Evolutionary conservation across 1,140 invertebrate species (phyloP).

Genomic region (Chymomyza costata): DNA sequence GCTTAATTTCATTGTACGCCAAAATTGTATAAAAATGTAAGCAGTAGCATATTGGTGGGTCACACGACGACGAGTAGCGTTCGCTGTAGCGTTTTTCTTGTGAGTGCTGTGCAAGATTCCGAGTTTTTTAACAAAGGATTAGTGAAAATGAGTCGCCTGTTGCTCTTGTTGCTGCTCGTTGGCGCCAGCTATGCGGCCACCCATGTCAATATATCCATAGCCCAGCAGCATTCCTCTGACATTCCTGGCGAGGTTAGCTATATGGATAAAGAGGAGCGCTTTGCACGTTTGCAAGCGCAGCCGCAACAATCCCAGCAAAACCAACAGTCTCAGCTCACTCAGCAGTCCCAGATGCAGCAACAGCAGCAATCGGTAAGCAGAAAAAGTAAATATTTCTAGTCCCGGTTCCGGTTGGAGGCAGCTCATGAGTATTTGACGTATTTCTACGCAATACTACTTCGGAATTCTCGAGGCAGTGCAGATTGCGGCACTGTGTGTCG

Average conservation of each 20-base stretch:
- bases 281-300: slow-evolving; percentile 38
- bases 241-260: slow-evolving; percentile 64
- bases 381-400: neutral
- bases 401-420: neutral
- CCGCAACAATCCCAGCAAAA: slow-evolving; percentile 6
- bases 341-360: slow-evolving; percentile 15
- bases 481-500: too few relatives aligned
- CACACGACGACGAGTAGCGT: slow-evolving; percentile 45
- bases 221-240: slow-evolving; percentile 60
- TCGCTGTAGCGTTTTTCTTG: slow-evolving; percentile 28
- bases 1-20: slow-evolving; percentile 27
- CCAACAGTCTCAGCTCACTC: slow-evolving; percentile 1
- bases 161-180: slow-evolving; percentile 43
- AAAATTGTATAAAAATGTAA: slow-evolving; percentile 62
- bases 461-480: too few relatives aligned
- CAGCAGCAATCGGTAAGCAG: slow-evolving; percentile 14
- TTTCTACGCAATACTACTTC: too few relatives aligned
- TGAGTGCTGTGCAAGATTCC: neutral
- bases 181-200: slow-evolving; percentile 43
- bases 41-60: slow-evolving; percentile 36
- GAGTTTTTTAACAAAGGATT: neutral
- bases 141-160: slow-evolving; percentile 29
- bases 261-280: slow-evolving; percentile 37
- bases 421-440: too few relatives aligned
- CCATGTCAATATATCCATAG: slow-evolving; percentile 70